A percentile compares a stretch with the other conserved stretches of the same genome.
Conservation (phyloP, 1,140 invertebrate species). For the Drosophila pruinosa region DNA sequence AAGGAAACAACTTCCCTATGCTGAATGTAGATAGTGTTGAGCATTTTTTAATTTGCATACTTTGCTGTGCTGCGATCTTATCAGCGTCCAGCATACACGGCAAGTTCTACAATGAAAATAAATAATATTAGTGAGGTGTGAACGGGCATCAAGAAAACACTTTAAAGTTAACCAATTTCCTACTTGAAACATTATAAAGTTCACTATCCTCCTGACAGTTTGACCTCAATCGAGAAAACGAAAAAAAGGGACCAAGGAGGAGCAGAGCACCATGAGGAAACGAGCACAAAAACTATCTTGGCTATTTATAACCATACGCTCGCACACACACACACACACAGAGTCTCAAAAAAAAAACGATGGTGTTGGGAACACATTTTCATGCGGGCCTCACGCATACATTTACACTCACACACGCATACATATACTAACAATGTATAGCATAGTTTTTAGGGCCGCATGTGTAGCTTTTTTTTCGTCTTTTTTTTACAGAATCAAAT, state of each 20-base stretch:
- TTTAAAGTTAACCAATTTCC: constrained; percentile 64
- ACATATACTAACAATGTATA: constrained; percentile 27
- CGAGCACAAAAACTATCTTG: constrained; percentile 67
- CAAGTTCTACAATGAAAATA: neutral
- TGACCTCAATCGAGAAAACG: constrained; percentile 63
- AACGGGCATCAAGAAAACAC: constrained; percentile 14
- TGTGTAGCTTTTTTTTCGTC: constrained; percentile 28
- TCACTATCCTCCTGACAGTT: constrained; percentile 70
- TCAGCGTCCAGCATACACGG: too few species aligned
- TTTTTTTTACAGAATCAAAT: constrained; percentile 34
- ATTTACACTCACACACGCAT: neutral
- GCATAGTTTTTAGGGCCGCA: constrained; percentile 47
- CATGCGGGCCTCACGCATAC: constrained; percentile 36
- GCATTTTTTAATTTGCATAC: constrained; percentile 21
- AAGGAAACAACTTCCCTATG: neutral
- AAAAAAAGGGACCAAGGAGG: neutral
- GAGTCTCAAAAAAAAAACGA: neutral
- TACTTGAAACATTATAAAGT: constrained; percentile 60
- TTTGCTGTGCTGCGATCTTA: neutral
- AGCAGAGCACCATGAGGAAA: constrained; percentile 46
- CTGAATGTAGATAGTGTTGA: neutral
- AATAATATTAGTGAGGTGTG: neutral
- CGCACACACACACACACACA: constrained; percentile 8
- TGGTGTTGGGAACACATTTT: constrained; percentile 28
- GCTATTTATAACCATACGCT: constrained; percentile 65